Evolutionary conservation across 2,113 vertebrate species (phyloP).

Genomic region (Pavo muticus): DNA sequence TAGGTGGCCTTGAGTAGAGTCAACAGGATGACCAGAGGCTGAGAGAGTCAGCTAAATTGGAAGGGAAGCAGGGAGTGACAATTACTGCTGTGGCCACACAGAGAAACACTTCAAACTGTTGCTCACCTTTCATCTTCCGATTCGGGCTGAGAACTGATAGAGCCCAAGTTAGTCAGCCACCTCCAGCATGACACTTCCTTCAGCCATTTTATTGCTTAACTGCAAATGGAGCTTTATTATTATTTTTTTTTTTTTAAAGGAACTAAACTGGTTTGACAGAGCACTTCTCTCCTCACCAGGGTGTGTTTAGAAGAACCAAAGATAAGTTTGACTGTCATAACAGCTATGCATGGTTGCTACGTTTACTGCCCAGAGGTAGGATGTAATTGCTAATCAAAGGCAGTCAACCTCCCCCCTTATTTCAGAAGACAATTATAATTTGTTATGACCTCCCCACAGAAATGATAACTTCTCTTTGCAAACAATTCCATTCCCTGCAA

Average conservation of each 20-base stretch:
- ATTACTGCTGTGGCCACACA: neutral
- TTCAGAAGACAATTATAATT: slow-evolving; percentile 32
- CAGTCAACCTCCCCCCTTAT: neutral
- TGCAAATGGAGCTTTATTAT: neutral
- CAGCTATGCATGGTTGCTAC: neutral
- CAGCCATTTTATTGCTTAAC: neutral
- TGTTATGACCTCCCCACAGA: slow-evolving; percentile 36
- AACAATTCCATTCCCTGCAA: slow-evolving; percentile 21
- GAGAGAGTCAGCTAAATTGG: neutral
- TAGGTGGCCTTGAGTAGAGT: fast-evolving
- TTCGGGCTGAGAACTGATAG: neutral
- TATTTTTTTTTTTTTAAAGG: neutral
- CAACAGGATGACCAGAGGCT: neutral
- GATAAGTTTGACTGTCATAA: slow-evolving; percentile 6
- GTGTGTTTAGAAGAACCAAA: slow-evolving; percentile 41
- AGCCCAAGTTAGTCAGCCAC: neutral
- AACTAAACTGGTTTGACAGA: slow-evolving; percentile 45
- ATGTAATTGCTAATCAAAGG: slow-evolving; percentile 58
- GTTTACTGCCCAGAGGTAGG: slow-evolving; percentile 30
- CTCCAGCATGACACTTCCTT: neutral
- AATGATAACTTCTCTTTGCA: neutral
- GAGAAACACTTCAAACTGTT: neutral
- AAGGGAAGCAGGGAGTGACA: neutral
- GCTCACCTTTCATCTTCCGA: neutral
- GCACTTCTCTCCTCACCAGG: slow-evolving; percentile 4